A percentile compares a stretch with the other conserved stretches of the same genome.
Conservation (phyloP, 2,888 invertebrate genomes). For the Xiphydria camelus region DNA sequence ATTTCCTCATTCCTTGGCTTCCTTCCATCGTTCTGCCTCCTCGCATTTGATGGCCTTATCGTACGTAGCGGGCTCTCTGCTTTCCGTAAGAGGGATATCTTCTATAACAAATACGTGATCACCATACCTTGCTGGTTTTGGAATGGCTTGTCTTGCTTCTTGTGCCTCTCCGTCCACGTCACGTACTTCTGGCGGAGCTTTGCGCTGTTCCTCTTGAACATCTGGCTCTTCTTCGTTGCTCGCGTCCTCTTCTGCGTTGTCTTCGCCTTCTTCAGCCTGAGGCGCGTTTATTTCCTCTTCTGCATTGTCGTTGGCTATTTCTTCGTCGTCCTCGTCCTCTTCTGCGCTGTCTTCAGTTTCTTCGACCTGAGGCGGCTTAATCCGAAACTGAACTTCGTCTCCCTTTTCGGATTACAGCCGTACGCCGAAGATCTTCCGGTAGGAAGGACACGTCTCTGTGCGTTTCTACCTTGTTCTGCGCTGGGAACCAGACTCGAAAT, state of each 20-base stretch:
- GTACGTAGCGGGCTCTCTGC: too few relatives aligned
- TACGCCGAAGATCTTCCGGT: slow-evolving; percentile 1
- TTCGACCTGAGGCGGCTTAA: too few relatives aligned
- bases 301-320: too few relatives aligned
- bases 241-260: too few relatives aligned
- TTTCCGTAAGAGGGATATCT: not conserved
- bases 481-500: slow-evolving; percentile 9
- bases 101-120: too few relatives aligned
- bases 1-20: slow-evolving; percentile 7
- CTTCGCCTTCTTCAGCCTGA: not conserved
- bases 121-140: not conserved
- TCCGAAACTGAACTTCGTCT: too few relatives aligned
- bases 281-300: too few relatives aligned
- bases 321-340: too few relatives aligned
- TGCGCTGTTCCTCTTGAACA: not conserved
- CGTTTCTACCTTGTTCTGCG: slow-evolving; percentile 6
- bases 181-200: too few relatives aligned
- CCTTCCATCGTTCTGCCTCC: not conserved
- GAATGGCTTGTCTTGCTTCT: not conserved
- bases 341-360: too few relatives aligned
- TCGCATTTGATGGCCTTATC: not conserved
- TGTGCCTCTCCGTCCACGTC: not conserved
- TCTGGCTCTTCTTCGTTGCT: slow-evolving; percentile 2
- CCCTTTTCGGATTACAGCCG: not conserved
- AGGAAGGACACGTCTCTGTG: slow-evolving; percentile 10